Evolutionary conservation across 2,888 invertebrate species (phyloP).

Genomic region (Anorthoa munda): DNA sequence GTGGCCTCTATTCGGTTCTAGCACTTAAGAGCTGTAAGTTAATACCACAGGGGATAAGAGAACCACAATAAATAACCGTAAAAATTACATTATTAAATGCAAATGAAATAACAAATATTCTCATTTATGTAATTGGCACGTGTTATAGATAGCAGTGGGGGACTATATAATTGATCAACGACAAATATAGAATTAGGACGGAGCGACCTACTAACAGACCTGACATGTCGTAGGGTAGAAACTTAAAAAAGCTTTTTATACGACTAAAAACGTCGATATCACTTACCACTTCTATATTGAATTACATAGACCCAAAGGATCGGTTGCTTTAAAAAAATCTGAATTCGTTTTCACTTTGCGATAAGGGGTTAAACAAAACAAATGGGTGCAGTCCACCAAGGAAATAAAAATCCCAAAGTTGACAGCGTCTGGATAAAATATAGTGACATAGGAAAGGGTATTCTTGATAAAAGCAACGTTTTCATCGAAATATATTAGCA

Average conservation of each 20-base stretch:
- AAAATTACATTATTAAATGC: constrained; percentile 17
- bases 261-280: constrained; percentile 33
- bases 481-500: constrained; percentile 46
- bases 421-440: constrained; percentile 14
- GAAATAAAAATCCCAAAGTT: constrained; percentile 26
- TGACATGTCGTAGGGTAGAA: constrained; percentile 21
- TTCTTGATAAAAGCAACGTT: constrained; percentile 36
- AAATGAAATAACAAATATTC: constrained; percentile 21
- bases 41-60: constrained; percentile 7
- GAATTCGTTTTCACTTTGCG: constrained; percentile 31
- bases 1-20: constrained; percentile 7
- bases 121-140: constrained; percentile 46
- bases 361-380: constrained; percentile 19
- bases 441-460: constrained; percentile 17
- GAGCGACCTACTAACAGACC: constrained; percentile 34
- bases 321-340: constrained; percentile 10
- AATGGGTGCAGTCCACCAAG: constrained; percentile 19
- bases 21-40: constrained; percentile 22
- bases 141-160: constrained; percentile 37
- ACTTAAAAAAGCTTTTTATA: constrained; percentile 42
- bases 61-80: constrained; percentile 16
- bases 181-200: constrained; percentile 47
- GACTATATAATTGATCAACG: constrained; percentile 61
- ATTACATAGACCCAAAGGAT: constrained; percentile 32
- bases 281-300: constrained; percentile 42